Evolutionary conservation across 2,888 invertebrate genomes (phyloP).

Genomic region (Andricus quercusramuli): DNA sequence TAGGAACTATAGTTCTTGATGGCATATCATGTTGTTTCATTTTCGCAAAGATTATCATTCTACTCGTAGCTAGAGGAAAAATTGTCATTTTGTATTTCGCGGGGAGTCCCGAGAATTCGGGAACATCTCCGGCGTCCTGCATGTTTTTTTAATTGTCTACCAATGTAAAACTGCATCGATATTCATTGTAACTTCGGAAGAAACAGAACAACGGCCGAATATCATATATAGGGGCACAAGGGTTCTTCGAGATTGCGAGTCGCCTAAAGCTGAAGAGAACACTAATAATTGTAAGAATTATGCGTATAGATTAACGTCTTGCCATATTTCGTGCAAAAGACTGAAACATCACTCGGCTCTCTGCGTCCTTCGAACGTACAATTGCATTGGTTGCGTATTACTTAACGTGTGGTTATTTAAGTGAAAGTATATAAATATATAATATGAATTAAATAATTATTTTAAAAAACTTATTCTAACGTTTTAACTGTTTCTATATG

Average conservation of each 20-base stretch:
- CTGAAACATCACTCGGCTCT: constrained; percentile 61
- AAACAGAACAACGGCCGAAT: constrained; percentile 19
- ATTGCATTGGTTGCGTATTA: constrained; percentile 63
- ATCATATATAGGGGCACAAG: constrained; percentile 19
- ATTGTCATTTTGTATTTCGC: constrained; percentile 23
- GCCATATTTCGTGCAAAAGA: constrained; percentile 58
- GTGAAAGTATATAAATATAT: constrained; percentile 46
- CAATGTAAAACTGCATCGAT: constrained; percentile 14
- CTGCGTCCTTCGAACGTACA: constrained; percentile 68
- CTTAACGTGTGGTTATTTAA: constrained; percentile 64
- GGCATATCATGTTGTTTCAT: constrained; percentile 25
- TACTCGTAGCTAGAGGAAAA: constrained; percentile 38
- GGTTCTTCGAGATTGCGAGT: constrained; percentile 19
- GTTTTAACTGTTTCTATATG: constrained; percentile 72
- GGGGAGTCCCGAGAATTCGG: background rate
- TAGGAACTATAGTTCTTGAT: constrained; percentile 41
- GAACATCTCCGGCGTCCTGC: constrained; percentile 32
- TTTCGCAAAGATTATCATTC: constrained; percentile 24
- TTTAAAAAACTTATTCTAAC: constrained; percentile 67
- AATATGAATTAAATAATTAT: constrained; percentile 56
- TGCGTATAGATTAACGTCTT: constrained; percentile 45
- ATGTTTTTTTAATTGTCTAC: constrained; percentile 22
- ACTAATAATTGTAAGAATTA: constrained; percentile 21
- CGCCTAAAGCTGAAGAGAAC: constrained; percentile 23
- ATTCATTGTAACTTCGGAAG: constrained; percentile 30